Conservation (phyloP, 2,888 invertebrate species). For the Brenthis hecate region DNA sequence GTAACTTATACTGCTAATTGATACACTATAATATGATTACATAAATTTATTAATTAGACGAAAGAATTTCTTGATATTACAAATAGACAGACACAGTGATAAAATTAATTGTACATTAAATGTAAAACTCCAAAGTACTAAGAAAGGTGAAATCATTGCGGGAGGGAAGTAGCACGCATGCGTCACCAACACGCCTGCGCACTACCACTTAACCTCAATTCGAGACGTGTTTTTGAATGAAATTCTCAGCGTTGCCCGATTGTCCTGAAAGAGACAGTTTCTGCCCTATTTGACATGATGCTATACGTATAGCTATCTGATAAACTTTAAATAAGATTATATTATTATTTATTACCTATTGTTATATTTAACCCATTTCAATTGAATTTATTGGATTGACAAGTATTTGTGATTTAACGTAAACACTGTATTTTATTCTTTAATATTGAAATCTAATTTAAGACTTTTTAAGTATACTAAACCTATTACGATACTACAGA, state of each 20-base stretch:
- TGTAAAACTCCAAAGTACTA: conserved; percentile 41
- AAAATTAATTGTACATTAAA: conserved; percentile 31
- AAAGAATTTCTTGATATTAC: neutral
- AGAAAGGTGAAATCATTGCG: conserved; percentile 78
- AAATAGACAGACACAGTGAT: conserved; percentile 8
- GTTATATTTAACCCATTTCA: too few relatives aligned
- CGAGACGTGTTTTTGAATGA: conserved; percentile 80
- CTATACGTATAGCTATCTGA: neutral
- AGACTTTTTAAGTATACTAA: too few relatives aligned
- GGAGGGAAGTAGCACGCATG: conserved; percentile 57
- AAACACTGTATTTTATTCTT: too few relatives aligned
- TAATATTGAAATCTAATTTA: too few relatives aligned
- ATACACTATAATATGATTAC: neutral
- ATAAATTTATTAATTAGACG: neutral
- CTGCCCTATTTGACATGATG: neutral
- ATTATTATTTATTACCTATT: neutral
- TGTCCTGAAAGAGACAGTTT: conserved; percentile 18
- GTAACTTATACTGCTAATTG: too few relatives aligned
- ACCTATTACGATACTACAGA: too few relatives aligned
- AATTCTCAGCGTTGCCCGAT: conserved; percentile 48
- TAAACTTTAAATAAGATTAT: neutral
- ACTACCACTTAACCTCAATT: conserved; percentile 75
- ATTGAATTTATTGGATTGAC: too few relatives aligned
- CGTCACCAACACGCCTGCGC: conserved; percentile 71
- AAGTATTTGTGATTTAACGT: too few relatives aligned